A percentile compares a stretch with the other conserved stretches of the same genome.
Evolutionary conservation across 2,797 vertebrate species (phyloP).

Genomic region (Pangasius macronema): DNA sequence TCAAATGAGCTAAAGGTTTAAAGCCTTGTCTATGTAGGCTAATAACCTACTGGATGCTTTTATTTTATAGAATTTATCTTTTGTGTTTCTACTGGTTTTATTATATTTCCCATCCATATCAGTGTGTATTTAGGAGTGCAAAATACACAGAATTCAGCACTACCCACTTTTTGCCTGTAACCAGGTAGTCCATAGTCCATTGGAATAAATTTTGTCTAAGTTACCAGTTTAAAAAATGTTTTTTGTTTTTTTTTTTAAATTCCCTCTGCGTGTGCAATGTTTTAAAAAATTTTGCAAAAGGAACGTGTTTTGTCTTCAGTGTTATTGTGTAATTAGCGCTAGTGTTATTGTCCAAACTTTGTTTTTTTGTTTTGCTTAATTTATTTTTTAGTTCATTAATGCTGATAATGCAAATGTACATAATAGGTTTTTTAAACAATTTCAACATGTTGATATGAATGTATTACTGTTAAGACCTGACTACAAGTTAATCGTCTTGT

Average conservation of each 20-base stretch:
- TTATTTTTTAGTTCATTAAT: slow-evolving; percentile 24
- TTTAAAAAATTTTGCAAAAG: not conserved
- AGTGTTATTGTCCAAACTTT: not conserved
- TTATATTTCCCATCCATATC: not conserved
- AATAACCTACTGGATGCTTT: not conserved
- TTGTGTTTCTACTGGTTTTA: not conserved
- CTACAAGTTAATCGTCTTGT: slow-evolving; percentile 20
- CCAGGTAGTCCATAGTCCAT: not conserved
- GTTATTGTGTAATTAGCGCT: not conserved
- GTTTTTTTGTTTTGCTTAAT: not conserved
- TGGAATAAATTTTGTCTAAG: not conserved
- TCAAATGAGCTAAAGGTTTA: not conserved
- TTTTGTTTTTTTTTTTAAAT: not conserved
- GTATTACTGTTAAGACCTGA: slow-evolving; percentile 20
- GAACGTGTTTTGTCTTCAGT: not conserved
- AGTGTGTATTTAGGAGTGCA: not conserved
- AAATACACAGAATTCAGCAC: slow-evolving; percentile 23
- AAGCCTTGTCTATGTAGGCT: not conserved
- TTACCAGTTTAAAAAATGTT: not conserved
- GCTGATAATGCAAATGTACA: not conserved
- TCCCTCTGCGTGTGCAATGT: not conserved
- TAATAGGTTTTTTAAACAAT: not conserved
- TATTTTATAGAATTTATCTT: not conserved
- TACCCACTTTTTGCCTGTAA: not conserved
- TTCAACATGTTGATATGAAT: not conserved